phyloP scores from a whole-genome alignment of 2,797 vertebrate genomes.

The Cyprinodon diabolis region DNA sequence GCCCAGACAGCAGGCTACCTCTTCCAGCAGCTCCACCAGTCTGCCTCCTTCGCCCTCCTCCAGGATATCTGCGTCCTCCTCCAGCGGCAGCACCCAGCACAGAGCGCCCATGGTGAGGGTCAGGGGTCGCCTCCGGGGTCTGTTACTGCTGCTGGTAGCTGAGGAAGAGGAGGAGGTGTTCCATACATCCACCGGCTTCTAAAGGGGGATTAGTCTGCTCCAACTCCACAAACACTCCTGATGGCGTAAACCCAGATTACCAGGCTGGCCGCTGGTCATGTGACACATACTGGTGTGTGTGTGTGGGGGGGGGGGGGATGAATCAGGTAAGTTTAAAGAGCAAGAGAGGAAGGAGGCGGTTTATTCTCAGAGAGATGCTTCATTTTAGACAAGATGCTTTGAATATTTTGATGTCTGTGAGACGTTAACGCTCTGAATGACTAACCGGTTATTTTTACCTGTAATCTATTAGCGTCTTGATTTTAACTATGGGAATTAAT shows the following conservation, averaged over 20 bases:
- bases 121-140: slow-evolving; percentile 30
- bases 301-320: slow-evolving; percentile 49
- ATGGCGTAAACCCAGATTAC: slow-evolving; percentile 62
- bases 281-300: slow-evolving; percentile 7
- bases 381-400: too few species aligned
- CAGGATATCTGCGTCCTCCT: slow-evolving; percentile 53
- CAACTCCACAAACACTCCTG: slow-evolving; percentile 18
- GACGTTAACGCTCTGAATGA: too few species aligned
- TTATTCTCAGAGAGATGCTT: background rate
- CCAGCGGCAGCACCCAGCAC: slow-evolving; percentile 70
- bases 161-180: background rate
- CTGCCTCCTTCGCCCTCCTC: slow-evolving; percentile 30
- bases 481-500: too few species aligned
- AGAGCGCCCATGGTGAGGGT: slow-evolving; percentile 54
- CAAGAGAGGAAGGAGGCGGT: background rate
- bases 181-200: slow-evolving; percentile 27
- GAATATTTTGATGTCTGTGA: too few species aligned
- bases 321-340: slow-evolving; percentile 15
- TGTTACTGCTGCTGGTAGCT: background rate
- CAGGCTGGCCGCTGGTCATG: slow-evolving; percentile 37
- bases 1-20: slow-evolving; percentile 41
- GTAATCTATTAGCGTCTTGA: too few species aligned
- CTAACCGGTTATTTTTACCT: too few species aligned
- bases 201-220: slow-evolving; percentile 31
- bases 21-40: slow-evolving; percentile 43